Percentiles rank a stretch among this genome's conserved stretches.
phyloP scores from a whole-genome alignment of 1,140 invertebrate genomes.

The Lepidurus packardi region DNA sequence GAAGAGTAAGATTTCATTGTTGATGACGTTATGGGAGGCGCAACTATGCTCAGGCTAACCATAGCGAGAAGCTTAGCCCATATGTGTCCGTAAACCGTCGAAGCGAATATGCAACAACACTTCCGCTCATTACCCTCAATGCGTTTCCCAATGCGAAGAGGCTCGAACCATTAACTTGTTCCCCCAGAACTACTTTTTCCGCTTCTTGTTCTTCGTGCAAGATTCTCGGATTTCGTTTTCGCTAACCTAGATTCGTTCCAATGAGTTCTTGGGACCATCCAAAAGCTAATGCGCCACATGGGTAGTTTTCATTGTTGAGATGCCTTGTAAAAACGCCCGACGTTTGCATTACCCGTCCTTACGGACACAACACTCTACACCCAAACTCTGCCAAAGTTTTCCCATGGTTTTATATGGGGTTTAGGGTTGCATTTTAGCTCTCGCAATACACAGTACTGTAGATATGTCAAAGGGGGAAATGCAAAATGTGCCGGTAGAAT shows the following conservation, averaged over 20 bases:
- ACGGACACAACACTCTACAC: not conserved
- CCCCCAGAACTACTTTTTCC: not conserved
- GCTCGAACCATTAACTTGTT: slow-evolving; percentile 5
- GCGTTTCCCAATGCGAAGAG: not conserved
- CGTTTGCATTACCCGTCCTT: too few relatives aligned
- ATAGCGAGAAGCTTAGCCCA: not conserved
- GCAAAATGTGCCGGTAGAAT: slow-evolving; percentile 3
- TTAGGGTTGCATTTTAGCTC: slow-evolving; percentile 7
- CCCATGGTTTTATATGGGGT: not conserved
- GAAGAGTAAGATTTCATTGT: not conserved
- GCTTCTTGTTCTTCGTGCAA: not conserved
- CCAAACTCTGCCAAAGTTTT: not conserved
- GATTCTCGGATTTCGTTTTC: not conserved
- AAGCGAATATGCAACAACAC: slow-evolving; percentile 4
- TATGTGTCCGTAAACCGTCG: not conserved
- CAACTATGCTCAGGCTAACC: not conserved
- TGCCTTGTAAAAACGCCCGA: too few relatives aligned
- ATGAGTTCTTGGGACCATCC: not conserved
- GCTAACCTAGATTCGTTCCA: not conserved
- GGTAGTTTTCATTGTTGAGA: not conserved
- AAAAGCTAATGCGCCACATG: not conserved
- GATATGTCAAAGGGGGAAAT: slow-evolving; percentile 14
- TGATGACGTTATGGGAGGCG: not conserved
- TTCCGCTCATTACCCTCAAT: slow-evolving; percentile 18
- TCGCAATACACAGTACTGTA: not conserved